Conservation (phyloP, 2,797 vertebrate species). For the Luscinia luscinia region DNA sequence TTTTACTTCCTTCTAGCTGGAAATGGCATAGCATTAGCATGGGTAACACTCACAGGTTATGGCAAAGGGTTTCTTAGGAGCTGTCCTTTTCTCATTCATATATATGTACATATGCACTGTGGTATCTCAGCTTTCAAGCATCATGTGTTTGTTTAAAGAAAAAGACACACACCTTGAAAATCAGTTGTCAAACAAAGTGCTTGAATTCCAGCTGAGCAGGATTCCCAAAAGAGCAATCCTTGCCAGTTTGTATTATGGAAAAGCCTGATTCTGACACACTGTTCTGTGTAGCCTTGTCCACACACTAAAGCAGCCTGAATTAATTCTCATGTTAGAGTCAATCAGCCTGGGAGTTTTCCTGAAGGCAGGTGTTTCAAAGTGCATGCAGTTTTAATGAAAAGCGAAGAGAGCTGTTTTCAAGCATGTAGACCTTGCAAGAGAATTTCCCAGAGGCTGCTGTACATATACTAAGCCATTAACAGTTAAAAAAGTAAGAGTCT, state of each 20-base stretch:
- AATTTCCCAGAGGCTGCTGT: slow-evolving; percentile 63
- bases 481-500: slow-evolving; percentile 41
- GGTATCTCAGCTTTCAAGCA: neutral
- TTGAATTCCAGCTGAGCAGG: slow-evolving; percentile 41
- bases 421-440: slow-evolving; percentile 31
- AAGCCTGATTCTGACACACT: slow-evolving; percentile 12
- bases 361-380: slow-evolving; percentile 61
- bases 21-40: too few species aligned
- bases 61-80: neutral
- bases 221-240: slow-evolving; percentile 65
- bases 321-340: slow-evolving; percentile 66
- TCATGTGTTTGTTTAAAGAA: slow-evolving; percentile 30
- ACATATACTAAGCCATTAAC: slow-evolving; percentile 46
- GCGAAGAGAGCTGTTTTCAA: slow-evolving; percentile 40
- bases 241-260: slow-evolving; percentile 56
- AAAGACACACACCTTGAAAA: slow-evolving; percentile 43
- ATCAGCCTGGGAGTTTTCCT: slow-evolving; percentile 64
- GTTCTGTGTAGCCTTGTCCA: slow-evolving; percentile 27
- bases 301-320: slow-evolving; percentile 47
- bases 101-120: neutral
- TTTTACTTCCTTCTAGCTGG: neutral
- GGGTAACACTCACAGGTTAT: neutral
- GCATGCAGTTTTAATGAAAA: slow-evolving; percentile 67
- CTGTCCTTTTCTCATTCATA: neutral
- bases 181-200: slow-evolving; percentile 57